Evolutionary conservation across 2,888 invertebrate genomes (phyloP), one percentile per base, ranked within the genome.

Genomic region (Choreutis nemorana): DNA sequence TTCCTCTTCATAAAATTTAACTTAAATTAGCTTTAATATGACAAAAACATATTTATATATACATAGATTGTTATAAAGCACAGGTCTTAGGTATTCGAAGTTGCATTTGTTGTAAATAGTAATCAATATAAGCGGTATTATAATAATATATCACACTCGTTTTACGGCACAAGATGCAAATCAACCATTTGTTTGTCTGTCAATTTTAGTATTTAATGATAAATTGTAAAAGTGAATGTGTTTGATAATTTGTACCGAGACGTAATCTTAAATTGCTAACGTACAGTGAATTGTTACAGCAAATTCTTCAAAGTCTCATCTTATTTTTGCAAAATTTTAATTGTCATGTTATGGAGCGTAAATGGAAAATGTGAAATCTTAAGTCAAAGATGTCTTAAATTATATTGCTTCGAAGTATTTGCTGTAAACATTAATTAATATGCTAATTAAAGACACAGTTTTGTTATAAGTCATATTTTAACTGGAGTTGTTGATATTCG

Each of bases 71-170:
- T 78, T 77, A 75, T 61, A 52, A 71, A 71, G 77, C 77, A 78
- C 77, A 75, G 75, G 77, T 72, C 70, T 60, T 75, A 77, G 73
- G 68, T 70, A 67, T 63, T 58, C 60, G 61, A 65, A 57, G 64
- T 72, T 73, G 75, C 75, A 75, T 77, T 68, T 73, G 75, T 67
- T 78, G 78, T 78, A 78, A 65, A 78, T 77, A 78, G 67, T 67
- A 68, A 73, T 54, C 43, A 46, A 53, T 53, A 41, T 71, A 71
- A 68, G 64, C 50, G 62, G 59, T 70, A 72, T 55, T 57, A 57
- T 70, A 65, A n/a, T 61, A 63, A 68, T 73, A 68, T 71, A 53
- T 62, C 71, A 77, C 78, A 78, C 78, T 78, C 75, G 78, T 78
- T 78, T 77, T 77, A 66, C 62, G 67, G 77, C 78, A 77, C 78